Conservation (phyloP, 2,888 invertebrate species). For the Lordiphosa fenestrarum region DNA sequence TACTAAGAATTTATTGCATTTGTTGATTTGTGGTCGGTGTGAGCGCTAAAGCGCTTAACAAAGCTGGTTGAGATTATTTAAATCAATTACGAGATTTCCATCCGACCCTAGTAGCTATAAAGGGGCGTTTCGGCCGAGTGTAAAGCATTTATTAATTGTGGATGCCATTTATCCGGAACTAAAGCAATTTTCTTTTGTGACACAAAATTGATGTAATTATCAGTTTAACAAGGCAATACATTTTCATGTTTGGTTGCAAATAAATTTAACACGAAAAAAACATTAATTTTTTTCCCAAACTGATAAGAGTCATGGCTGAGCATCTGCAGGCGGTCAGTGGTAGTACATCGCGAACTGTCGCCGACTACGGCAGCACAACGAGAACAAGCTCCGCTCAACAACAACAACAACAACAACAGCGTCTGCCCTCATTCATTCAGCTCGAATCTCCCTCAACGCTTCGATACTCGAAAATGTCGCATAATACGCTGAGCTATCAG, state of each 20-base stretch:
- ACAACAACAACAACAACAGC: constrained; percentile 17
- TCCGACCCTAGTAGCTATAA: background rate
- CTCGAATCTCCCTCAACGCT: constrained; percentile 36
- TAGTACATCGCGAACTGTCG: constrained; percentile 38
- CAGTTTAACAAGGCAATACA: constrained; percentile 28
- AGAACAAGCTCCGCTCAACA: constrained; percentile 2
- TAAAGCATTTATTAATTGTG: constrained; percentile 15
- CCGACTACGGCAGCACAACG: constrained; percentile 72
- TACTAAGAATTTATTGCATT: constrained; percentile 9
- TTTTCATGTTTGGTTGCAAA: constrained; percentile 25
- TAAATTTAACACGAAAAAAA: constrained; percentile 60
- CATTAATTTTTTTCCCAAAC: constrained; percentile 43
- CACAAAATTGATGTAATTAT: constrained; percentile 38
- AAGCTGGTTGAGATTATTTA: constrained; percentile 5
- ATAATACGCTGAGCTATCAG: constrained; percentile 31
- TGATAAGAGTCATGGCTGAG: constrained; percentile 57
- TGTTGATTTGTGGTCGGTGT: constrained; percentile 16
- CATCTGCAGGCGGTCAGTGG: constrained; percentile 47
- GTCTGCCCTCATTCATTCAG: constrained; percentile 39
- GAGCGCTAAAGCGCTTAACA: background rate
- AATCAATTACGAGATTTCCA: constrained; percentile 5
- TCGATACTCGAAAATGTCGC: constrained; percentile 60
- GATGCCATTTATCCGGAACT: background rate
- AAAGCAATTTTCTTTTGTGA: constrained; percentile 28
- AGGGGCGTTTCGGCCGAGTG: constrained; percentile 27